Evolutionary conservation across 1,140 invertebrate species (phyloP).

Genomic region (Brachionus manjavacas): DNA sequence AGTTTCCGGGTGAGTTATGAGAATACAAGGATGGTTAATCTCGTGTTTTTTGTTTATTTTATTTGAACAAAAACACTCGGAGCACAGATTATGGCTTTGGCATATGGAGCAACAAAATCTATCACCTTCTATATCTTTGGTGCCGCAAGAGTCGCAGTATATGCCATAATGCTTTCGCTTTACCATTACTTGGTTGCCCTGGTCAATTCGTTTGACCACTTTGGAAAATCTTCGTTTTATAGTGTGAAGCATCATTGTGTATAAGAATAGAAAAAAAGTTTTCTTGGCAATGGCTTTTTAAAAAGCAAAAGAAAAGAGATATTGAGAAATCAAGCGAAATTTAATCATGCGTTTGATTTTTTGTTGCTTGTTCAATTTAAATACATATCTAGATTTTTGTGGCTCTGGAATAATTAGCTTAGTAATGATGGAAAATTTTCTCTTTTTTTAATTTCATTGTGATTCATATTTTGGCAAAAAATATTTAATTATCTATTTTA

Average conservation of each 20-base stretch:
- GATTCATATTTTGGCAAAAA: not conserved
- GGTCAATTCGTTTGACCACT: not conserved
- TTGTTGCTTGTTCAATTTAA: not conserved
- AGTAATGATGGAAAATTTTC: not conserved
- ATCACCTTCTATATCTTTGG: not conserved
- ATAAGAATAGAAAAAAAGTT: not conserved
- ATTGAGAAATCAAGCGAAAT: not conserved
- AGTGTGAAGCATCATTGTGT: not conserved
- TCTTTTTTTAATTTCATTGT: not conserved
- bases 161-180: not conserved
- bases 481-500: not conserved
- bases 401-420: not conserved
- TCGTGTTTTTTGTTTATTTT: not conserved
- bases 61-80: constrained; percentile 8
- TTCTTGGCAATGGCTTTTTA: not conserved
- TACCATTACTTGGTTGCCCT: not conserved
- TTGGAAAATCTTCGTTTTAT: constrained; percentile 3
- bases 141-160: not conserved
- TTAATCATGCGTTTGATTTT: constrained; percentile 11
- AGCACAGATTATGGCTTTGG: not conserved
- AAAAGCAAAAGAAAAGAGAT: not conserved
- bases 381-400: not conserved
- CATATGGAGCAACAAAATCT: not conserved
- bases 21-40: not conserved
- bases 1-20: not conserved